Evolutionary conservation across 2,888 invertebrate genomes (phyloP).

Genomic region (Dryobotodes eremita): DNA sequence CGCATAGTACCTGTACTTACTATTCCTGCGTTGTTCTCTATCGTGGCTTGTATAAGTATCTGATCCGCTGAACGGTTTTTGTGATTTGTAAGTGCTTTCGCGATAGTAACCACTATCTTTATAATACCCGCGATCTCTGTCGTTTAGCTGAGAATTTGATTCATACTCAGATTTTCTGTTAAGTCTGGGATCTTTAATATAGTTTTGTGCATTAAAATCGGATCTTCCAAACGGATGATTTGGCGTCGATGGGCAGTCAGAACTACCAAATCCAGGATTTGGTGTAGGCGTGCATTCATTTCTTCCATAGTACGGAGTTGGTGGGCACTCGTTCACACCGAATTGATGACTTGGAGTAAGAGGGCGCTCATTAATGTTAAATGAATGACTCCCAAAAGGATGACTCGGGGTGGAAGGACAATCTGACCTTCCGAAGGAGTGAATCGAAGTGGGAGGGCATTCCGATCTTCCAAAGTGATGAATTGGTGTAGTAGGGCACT

Average conservation of each 20-base stretch:
- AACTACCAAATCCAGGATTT: conserved; percentile 66
- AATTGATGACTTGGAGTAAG: conserved; percentile 72
- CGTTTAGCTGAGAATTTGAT: conserved; percentile 70
- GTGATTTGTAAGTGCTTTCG: conserved; percentile 67
- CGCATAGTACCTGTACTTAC: conserved; percentile 64
- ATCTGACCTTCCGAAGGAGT: conserved; percentile 70
- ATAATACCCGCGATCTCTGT: conserved; percentile 73
- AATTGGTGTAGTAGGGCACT: conserved; percentile 77
- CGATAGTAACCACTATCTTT: conserved; percentile 71
- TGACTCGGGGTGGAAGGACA: conserved; percentile 65
- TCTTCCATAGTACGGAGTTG: conserved; percentile 71
- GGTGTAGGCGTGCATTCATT: conserved; percentile 62
- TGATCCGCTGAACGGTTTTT: conserved; percentile 65
- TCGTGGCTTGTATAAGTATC: conserved; percentile 70
- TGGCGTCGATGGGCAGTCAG: conserved; percentile 57
- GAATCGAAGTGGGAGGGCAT: conserved; percentile 67
- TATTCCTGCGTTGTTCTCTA: conserved; percentile 74
- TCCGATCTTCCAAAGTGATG: conserved; percentile 73
- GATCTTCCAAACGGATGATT: conserved; percentile 61
- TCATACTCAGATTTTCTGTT: conserved; percentile 79
- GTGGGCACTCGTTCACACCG: conserved; percentile 68
- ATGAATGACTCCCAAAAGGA: conserved; percentile 70
- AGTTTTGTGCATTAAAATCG: conserved; percentile 64
- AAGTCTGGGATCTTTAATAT: conserved; percentile 80
- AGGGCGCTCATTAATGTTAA: conserved; percentile 68